Percentiles rank a stretch among this genome's conserved stretches.
These are phyloP conservation scores for Lasioglossum pauxillum DNA, from an alignment of 2,888 invertebrate genomes.

Conservation along the genomic window DNA sequence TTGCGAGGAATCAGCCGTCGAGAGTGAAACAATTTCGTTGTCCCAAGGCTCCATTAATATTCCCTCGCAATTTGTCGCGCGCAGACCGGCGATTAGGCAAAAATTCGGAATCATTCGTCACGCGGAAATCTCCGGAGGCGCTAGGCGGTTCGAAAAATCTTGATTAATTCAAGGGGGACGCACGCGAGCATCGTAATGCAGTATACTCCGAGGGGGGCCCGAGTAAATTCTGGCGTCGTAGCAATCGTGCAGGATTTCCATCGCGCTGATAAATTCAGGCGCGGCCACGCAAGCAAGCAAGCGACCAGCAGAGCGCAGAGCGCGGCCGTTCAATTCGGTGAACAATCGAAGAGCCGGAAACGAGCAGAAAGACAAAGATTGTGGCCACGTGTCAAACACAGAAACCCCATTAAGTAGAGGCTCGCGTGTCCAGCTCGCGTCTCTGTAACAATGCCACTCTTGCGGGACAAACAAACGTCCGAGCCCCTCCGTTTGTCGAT, in stretches of 20 bases:
- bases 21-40: background rate
- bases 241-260: conserved; percentile 11
- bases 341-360: conserved; percentile 53
- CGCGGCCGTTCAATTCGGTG: conserved; percentile 42
- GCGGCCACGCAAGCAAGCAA: background rate
- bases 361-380: conserved; percentile 63
- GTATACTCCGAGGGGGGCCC: background rate
- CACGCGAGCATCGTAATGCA: conserved; percentile 15
- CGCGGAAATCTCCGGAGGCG: too few species aligned
- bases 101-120: background rate
- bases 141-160: background rate
- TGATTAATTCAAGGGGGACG: background rate
- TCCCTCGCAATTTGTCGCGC: background rate
- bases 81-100: background rate
- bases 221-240: conserved; percentile 18
- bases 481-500: conserved; percentile 39
- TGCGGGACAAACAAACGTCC: conserved; percentile 65
- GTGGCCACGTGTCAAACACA: conserved; percentile 75
- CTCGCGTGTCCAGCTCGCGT: conserved; percentile 69
- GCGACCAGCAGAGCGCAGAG: background rate
- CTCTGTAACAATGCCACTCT: conserved; percentile 70
- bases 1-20: background rate
- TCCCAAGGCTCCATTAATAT: background rate
- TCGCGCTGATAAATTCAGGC: conserved; percentile 34
- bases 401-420: conserved; percentile 79